A percentile compares a stretch with the other conserved stretches of the same genome.
Conservation (phyloP, 2,888 invertebrate genomes). For the Blastobasis adustella region DNA sequence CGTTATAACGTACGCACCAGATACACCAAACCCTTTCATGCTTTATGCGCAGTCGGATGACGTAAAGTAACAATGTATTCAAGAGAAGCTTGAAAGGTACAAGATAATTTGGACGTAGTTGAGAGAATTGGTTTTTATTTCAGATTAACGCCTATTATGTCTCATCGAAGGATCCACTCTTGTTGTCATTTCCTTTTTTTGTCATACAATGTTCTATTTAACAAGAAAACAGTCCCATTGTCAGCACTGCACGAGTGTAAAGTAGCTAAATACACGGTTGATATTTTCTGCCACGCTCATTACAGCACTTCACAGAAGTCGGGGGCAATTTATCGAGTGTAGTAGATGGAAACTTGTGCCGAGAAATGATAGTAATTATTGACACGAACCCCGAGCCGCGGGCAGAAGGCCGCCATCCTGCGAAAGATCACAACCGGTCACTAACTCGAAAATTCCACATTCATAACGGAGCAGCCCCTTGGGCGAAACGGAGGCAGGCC, state of each 20-base stretch:
- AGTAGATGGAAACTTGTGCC: conserved; percentile 51
- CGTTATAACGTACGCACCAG: conserved; percentile 45
- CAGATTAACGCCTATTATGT: no score
- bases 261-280: conserved; percentile 38
- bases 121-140: no score
- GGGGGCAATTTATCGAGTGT: conserved; percentile 52
- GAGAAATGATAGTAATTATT: conserved; percentile 69
- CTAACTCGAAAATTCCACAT: conserved; percentile 68
- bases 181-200: no score
- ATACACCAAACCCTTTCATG: conserved; percentile 47
- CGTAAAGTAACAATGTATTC: no score
- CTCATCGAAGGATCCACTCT: no score
- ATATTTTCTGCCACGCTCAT: conserved; percentile 49
- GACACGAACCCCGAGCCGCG: conserved; percentile 56
- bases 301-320: conserved; percentile 65
- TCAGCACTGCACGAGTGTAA: conserved; percentile 26
- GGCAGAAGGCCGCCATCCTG: conserved; percentile 37
- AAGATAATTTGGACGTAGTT: no score
- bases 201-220: no score
- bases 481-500: conserved; percentile 41
- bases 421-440: conserved; percentile 57
- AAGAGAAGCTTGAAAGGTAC: no score
- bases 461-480: conserved; percentile 57
- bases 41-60: conserved; percentile 18
- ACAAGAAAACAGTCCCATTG: conserved; percentile 15